A percentile compares a stretch with the other conserved stretches of the same genome.
These are phyloP conservation scores for Heliconius cydno DNA, from an alignment of 2,888 invertebrate species.

Conservation along the genomic window DNA sequence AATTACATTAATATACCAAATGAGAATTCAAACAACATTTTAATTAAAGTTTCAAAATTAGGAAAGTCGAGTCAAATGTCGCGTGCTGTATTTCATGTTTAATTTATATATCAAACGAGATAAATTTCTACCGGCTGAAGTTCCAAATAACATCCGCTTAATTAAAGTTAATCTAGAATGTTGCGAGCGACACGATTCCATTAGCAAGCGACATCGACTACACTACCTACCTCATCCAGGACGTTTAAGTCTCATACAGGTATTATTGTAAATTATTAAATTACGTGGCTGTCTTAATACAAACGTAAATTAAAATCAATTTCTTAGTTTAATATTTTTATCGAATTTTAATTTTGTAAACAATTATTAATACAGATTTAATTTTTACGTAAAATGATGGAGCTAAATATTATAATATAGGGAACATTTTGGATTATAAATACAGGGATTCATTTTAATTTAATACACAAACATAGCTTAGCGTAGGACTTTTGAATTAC, in stretches of 20 bases:
- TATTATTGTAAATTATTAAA: constrained; percentile 1
- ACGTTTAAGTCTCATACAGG: constrained; percentile 17
- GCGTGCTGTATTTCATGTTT: constrained; percentile 42
- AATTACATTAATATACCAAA: constrained; percentile 27
- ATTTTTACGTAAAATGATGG: no score
- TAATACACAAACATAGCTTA: no score
- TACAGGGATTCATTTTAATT: no score
- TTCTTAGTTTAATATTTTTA: not conserved
- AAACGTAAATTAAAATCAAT: not conserved
- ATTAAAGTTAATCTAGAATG: constrained; percentile 79
- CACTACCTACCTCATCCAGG: constrained; percentile 32
- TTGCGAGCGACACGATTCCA: constrained; percentile 73
- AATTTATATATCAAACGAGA: constrained; percentile 61
- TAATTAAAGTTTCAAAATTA: constrained; percentile 36
- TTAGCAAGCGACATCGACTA: constrained; percentile 65
- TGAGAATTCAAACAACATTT: constrained; percentile 26
- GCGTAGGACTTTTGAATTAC: not conserved
- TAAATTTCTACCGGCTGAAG: constrained; percentile 67
- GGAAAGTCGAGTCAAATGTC: constrained; percentile 38
- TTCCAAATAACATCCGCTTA: constrained; percentile 77
- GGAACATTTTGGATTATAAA: no score
- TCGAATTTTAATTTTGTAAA: no score
- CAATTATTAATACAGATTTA: no score
- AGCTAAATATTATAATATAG: no score
- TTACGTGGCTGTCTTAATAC: not conserved